phyloP scores from a whole-genome alignment of 1,140 invertebrate species.

The Hycleus cichorii region DNA sequence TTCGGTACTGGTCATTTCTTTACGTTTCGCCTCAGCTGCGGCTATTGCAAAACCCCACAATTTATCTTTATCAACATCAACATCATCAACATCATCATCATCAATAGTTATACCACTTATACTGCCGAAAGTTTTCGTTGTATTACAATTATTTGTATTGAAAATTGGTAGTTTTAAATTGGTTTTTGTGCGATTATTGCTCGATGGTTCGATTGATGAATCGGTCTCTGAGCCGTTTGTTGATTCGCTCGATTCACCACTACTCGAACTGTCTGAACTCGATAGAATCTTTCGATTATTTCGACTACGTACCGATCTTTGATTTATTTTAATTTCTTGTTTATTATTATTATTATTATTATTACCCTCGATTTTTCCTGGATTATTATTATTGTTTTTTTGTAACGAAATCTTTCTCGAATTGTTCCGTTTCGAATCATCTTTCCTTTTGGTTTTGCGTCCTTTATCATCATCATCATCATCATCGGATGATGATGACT shows the following conservation, averaged over 20 bases:
- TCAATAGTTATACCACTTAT: slow-evolving; percentile 43
- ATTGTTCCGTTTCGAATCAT: too few species aligned
- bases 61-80: slow-evolving; percentile 40
- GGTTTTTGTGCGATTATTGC: slow-evolving; percentile 3
- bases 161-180: slow-evolving; percentile 24
- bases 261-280: slow-evolving; percentile 26
- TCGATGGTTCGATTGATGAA: slow-evolving; percentile 25
- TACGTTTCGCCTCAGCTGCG: slow-evolving; percentile 49
- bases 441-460: neutral
- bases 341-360: neutral
- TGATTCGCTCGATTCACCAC: slow-evolving; percentile 37
- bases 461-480: neutral
- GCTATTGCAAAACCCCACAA: slow-evolving; percentile 74
- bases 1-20: slow-evolving; percentile 38
- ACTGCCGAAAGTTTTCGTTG: slow-evolving; percentile 43
- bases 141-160: slow-evolving; percentile 14
- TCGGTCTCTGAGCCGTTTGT: slow-evolving; percentile 39
- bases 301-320: neutral
- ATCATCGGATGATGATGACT: neutral
- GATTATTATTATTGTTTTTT: too few species aligned
- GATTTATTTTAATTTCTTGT: neutral
- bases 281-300: neutral
- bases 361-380: neutral
- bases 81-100: slow-evolving; percentile 38
- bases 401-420: too few species aligned